Conservation (phyloP, 2,888 invertebrate genomes). For the Psococerastis gibbosa region DNA sequence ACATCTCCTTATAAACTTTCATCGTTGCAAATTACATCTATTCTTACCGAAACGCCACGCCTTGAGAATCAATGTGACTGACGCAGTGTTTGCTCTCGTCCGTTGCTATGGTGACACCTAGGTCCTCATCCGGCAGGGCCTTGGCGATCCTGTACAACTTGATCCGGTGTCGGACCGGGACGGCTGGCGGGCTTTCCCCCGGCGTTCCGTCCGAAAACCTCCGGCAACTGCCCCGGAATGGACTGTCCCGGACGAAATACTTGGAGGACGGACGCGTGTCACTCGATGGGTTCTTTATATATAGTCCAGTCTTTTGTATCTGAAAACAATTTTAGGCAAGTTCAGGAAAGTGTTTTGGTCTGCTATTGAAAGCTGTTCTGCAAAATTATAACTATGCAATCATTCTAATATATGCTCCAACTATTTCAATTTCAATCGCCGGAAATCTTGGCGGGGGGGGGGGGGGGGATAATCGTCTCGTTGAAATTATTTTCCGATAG, state of each 20-base stretch:
- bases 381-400: too few species aligned
- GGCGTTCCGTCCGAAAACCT: not conserved
- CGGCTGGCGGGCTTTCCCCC: not conserved
- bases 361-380: too few species aligned
- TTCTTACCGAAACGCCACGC: not conserved
- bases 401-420: too few species aligned
- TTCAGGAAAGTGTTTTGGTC: too few species aligned
- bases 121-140: constrained; percentile 41
- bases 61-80: not conserved
- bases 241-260: not conserved
- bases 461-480: too few species aligned
- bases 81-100: constrained; percentile 36
- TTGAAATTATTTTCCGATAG: too few species aligned
- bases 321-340: too few species aligned
- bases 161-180: constrained; percentile 16
- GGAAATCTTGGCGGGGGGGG: too few species aligned
- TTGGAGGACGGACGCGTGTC: not conserved
- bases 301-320: not conserved
- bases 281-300: not conserved
- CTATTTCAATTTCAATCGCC: too few species aligned
- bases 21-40: too few species aligned
- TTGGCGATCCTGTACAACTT: constrained; percentile 39
- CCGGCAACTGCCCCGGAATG: not conserved
- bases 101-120: constrained; percentile 47
- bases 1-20: too few species aligned